These are phyloP conservation scores for Cactoblastis cactorum DNA, from an alignment of 2,888 invertebrate species.

Conservation along the genomic window DNA sequence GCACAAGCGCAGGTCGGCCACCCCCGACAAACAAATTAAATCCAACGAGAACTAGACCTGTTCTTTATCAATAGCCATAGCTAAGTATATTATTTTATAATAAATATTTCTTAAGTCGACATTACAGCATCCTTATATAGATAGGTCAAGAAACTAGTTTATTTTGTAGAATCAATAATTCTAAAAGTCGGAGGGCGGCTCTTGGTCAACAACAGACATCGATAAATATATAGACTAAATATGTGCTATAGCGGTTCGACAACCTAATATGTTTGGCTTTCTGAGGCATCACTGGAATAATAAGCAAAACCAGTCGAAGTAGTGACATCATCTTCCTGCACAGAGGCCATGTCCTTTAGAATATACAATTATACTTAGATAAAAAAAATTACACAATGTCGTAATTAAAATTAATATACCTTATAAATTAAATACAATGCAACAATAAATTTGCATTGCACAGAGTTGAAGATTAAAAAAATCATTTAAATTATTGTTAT, in stretches of 20 bases:
- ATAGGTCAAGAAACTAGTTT: not conserved
- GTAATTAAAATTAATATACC: not conserved
- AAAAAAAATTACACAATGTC: conserved; percentile 16
- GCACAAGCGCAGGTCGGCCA: conserved; percentile 23
- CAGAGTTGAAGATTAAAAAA: no score
- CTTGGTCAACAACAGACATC: conserved; percentile 13
- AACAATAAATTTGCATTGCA: not conserved
- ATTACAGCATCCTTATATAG: not conserved
- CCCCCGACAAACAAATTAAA: conserved; percentile 37
- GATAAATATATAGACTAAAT: conserved; percentile 29
- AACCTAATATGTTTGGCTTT: conserved; percentile 49
- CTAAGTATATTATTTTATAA: no score
- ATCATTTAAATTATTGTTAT: not conserved
- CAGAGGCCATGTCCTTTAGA: conserved; percentile 61
- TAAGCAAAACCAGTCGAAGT: conserved; percentile 70
- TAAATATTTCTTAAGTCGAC: conserved; percentile 2
- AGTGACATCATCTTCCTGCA: conserved; percentile 76
- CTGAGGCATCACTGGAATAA: conserved; percentile 61
- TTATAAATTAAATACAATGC: not conserved
- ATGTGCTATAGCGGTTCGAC: conserved; percentile 29
- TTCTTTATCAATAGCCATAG: not conserved
- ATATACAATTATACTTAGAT: not conserved
- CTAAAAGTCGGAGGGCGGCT: not conserved
- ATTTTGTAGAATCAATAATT: not conserved
- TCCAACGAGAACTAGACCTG: conserved; percentile 26